These are phyloP conservation scores for Papilio glaucus DNA, from an alignment of 1,140 invertebrate genomes.

Conservation along the genomic window DNA sequence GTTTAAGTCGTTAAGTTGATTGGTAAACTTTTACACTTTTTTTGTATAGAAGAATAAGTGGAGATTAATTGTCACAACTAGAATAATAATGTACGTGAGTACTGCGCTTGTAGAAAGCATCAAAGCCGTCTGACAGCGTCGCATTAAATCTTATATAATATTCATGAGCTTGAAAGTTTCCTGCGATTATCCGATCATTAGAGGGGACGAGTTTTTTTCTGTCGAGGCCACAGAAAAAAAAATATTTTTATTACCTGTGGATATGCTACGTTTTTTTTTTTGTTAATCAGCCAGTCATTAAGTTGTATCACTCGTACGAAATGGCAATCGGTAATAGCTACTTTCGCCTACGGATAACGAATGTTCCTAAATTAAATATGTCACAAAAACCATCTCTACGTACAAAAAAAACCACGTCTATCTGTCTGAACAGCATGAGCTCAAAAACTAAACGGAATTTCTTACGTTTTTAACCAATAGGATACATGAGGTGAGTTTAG, in stretches of 20 bases:
- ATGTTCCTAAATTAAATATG: too few species aligned
- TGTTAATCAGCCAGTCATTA: too few species aligned
- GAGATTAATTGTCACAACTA: neutral
- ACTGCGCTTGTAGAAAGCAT: neutral
- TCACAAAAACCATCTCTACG: too few species aligned
- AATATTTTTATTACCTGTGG: neutral
- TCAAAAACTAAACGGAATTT: too few species aligned
- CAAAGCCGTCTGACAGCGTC: neutral
- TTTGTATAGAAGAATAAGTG: neutral
- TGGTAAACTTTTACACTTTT: neutral
- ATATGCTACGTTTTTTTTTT: neutral
- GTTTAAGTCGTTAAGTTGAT: too few species aligned
- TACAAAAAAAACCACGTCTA: too few species aligned
- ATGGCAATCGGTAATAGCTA: too few species aligned
- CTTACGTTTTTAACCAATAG: too few species aligned
- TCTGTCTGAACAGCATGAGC: too few species aligned
- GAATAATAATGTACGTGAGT: neutral
- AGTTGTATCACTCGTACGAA: too few species aligned
- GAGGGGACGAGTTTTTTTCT: conserved; percentile 5
- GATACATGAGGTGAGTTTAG: too few species aligned
- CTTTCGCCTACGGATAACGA: too few species aligned
- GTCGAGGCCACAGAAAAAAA: conserved; percentile 14
- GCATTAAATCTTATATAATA: conserved; percentile 23
- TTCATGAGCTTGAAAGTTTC: conserved; percentile 29
- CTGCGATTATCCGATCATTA: conserved; percentile 34